These are phyloP conservation scores for Argya squamiceps DNA, from an alignment of 2,797 vertebrate genomes.

Conservation along the genomic window DNA sequence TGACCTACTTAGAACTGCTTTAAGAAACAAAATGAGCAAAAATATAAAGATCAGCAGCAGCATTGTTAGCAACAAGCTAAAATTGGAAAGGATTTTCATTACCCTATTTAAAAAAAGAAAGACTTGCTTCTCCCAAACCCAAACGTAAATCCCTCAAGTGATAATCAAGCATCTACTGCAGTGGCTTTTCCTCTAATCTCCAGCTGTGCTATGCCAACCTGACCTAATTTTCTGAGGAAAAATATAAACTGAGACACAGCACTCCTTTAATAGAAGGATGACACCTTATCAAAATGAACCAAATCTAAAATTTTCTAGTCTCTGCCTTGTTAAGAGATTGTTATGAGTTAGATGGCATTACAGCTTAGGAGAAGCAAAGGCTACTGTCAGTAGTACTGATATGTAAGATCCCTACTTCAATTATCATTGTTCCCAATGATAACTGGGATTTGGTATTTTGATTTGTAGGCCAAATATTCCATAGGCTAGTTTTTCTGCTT, in stretches of 20 bases:
- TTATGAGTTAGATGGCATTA: neutral
- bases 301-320: neutral
- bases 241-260: neutral
- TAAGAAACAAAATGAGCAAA: neutral
- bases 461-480: neutral
- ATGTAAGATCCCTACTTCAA: neutral
- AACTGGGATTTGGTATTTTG: neutral
- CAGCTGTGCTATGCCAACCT: neutral
- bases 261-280: neutral
- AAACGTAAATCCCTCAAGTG: neutral
- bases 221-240: slow-evolving; percentile 13
- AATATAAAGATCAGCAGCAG: neutral
- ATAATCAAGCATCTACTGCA: neutral
- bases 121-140: neutral
- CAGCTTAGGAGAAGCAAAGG: neutral
- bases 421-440: neutral
- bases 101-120: neutral
- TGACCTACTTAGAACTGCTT: slow-evolving; percentile 5
- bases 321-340: neutral
- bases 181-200: neutral
- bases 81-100: slow-evolving; percentile 30
- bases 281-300: neutral
- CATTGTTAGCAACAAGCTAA: neutral
- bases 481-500: neutral
- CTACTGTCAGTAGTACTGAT: neutral